Evolutionary conservation across 2,113 vertebrate species (phyloP).

Genomic region (Apodemus speciosus): DNA sequence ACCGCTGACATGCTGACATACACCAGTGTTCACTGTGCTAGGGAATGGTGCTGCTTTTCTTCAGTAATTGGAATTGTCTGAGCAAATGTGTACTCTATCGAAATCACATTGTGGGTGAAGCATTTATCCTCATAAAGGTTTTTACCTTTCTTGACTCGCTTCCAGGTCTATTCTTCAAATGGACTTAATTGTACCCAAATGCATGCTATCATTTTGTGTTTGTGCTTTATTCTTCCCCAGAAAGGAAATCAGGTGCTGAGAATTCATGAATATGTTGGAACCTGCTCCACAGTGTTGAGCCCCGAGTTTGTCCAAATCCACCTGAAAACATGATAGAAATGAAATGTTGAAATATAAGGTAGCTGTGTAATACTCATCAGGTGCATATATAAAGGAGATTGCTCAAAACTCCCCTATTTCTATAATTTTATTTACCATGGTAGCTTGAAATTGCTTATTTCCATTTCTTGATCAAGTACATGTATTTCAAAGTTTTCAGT

Average conservation of each 20-base stretch:
- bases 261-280: background rate
- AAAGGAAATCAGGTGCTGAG: background rate
- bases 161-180: background rate
- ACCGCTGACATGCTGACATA: background rate
- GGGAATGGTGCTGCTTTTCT: constrained; percentile 3
- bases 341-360: background rate
- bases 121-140: constrained; percentile 21
- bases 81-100: constrained; percentile 15
- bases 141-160: background rate
- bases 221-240: constrained; percentile 40
- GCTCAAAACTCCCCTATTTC: background rate
- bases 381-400: background rate
- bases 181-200: background rate
- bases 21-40: background rate
- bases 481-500: background rate
- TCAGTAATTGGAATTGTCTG: background rate
- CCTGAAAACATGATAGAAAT: background rate
- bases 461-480: background rate
- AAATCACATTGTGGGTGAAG: background rate
- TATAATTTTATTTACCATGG: background rate
- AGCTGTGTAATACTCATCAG: background rate
- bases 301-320: background rate
- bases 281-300: background rate
- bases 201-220: background rate
- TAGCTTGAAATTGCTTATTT: background rate